Percentiles rank a stretch among this genome's conserved stretches.
These are phyloP conservation scores for Drosophila arawakana DNA, from an alignment of 1,140 invertebrate species.

Conservation along the genomic window DNA sequence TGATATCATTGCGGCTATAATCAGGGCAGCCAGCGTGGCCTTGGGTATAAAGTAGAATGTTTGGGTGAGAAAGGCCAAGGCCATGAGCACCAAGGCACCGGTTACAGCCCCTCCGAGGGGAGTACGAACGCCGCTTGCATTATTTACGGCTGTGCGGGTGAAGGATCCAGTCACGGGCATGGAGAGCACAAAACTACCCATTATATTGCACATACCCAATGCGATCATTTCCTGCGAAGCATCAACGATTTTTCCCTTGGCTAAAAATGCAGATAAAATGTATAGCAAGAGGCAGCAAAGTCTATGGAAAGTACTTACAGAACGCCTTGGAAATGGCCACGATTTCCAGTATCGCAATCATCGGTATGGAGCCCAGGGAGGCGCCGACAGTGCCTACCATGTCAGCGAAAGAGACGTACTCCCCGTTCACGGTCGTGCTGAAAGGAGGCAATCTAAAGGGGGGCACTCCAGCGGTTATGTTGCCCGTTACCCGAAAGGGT, in stretches of 20 bases:
- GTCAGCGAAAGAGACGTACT: constrained; percentile 86
- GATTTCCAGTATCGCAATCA: constrained; percentile 92
- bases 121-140: constrained; percentile 95
- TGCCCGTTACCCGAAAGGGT: constrained; percentile 89
- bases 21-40: constrained; percentile 89
- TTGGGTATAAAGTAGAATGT: constrained; percentile 92
- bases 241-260: constrained; percentile 91
- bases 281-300: not conserved
- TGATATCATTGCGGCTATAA: constrained; percentile 92
- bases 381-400: constrained; percentile 88
- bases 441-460: constrained; percentile 88
- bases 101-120: constrained; percentile 93
- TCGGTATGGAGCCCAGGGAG: constrained; percentile 89
- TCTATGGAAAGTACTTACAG: constrained; percentile 85
- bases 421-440: constrained; percentile 85
- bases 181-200: constrained; percentile 94
- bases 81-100: constrained; percentile 89
- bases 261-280: constrained; percentile 85
- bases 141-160: constrained; percentile 95
- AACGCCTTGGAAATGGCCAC: constrained; percentile 95
- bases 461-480: constrained; percentile 88
- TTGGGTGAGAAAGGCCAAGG: constrained; percentile 89
- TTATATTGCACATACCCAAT: constrained; percentile 92
- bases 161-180: constrained; percentile 96
- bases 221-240: constrained; percentile 94